Evolutionary conservation across 2,888 invertebrate species (phyloP).

Genomic region (Plagiodera versicolora): DNA sequence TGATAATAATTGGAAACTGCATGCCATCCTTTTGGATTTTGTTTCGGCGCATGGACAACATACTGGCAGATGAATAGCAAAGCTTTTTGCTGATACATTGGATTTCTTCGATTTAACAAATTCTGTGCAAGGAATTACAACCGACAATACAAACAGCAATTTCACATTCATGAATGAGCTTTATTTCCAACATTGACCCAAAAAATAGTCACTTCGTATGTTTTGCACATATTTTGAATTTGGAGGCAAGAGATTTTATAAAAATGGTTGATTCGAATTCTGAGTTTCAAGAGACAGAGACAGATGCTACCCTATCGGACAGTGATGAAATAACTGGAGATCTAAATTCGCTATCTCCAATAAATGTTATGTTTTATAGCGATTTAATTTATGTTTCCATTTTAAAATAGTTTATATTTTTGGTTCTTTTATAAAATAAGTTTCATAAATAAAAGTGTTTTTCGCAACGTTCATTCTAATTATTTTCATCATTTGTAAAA

Average conservation of each 20-base stretch:
- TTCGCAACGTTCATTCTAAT: too few relatives aligned
- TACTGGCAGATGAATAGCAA: constrained; percentile 33
- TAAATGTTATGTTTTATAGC: too few relatives aligned
- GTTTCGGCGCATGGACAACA: constrained; percentile 34
- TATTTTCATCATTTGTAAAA: too few relatives aligned
- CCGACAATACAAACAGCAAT: constrained; percentile 34
- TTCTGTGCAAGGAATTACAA: constrained; percentile 31
- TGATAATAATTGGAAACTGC: constrained; percentile 32
- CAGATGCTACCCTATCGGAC: constrained; percentile 12
- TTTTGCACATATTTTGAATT: constrained; percentile 34
- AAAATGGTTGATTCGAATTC: constrained; percentile 18
- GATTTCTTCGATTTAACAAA: constrained; percentile 27
- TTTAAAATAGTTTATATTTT: too few relatives aligned
- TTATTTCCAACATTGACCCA: constrained; percentile 24
- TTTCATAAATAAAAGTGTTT: too few relatives aligned
- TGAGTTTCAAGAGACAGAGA: constrained; percentile 14
- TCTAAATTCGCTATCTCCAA: neutral
- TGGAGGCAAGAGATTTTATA: constrained; percentile 25
- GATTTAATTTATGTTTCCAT: too few relatives aligned
- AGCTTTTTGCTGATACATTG: constrained; percentile 28
- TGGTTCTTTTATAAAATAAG: too few relatives aligned
- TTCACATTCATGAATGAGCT: constrained; percentile 31
- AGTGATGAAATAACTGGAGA: constrained; percentile 10
- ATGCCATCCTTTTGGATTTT: constrained; percentile 28
- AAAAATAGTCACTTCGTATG: constrained; percentile 34